Conservation (phyloP, 2,113 vertebrate genomes). For the Lepisosteus oculatus region DNA sequence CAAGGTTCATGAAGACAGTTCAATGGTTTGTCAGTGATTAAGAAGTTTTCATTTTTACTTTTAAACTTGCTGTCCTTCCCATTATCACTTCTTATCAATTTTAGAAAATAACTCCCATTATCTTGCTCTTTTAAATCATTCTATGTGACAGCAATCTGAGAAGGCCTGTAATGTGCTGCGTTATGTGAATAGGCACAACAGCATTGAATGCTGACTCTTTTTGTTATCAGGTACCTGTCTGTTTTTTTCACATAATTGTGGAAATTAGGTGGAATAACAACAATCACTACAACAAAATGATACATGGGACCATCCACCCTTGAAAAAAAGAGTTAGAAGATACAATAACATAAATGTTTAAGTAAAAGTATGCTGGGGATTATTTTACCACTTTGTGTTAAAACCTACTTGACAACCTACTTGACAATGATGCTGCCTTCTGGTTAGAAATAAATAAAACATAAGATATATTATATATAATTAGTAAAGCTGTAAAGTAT, state of each 20-base stretch:
- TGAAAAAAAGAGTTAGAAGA: not conserved
- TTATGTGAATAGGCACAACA: not conserved
- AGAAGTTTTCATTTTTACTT: not conserved
- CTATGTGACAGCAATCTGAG: not conserved
- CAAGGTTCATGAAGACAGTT: not conserved
- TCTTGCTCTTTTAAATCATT: not conserved
- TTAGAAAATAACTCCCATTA: not conserved
- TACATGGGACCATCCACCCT: not conserved
- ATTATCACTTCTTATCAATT: conserved; percentile 1
- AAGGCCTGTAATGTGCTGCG: not conserved
- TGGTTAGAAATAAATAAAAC: no score
- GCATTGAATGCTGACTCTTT: not conserved
- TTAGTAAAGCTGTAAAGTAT: no score
- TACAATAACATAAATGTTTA: not conserved
- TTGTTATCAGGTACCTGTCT: not conserved
- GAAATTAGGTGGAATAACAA: conserved; percentile 7
- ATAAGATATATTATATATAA: no score
- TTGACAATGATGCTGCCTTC: no score
- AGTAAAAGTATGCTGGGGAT: not conserved
- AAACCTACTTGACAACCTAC: no score
- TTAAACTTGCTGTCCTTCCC: not conserved
- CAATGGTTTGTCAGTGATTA: not conserved
- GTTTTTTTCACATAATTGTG: not conserved
- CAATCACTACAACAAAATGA: not conserved
- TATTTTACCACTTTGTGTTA: no score